Percentiles rank a stretch among this genome's conserved stretches.
Conservation (phyloP, 1,140 invertebrate species). For the Drosophila miranda region DNA sequence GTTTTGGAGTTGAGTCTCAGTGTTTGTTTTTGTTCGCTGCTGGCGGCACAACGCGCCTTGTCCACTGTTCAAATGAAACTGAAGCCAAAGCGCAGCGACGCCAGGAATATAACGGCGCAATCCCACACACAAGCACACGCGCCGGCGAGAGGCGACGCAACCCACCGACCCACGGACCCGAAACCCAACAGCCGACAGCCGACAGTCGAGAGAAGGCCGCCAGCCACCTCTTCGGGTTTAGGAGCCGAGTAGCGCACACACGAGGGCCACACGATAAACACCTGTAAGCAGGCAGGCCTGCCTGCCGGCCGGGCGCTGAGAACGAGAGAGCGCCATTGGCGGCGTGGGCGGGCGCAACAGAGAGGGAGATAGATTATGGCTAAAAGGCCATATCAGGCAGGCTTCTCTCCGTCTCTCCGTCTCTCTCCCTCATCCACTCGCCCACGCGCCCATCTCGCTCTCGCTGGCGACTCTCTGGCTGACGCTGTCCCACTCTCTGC, state of each 20-base stretch:
- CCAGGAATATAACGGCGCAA: constrained; percentile 62
- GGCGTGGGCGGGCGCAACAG: background rate
- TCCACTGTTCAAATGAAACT: constrained; percentile 68
- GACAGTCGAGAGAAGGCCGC: constrained; percentile 21
- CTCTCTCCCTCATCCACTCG: constrained; percentile 2
- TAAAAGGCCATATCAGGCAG: constrained; percentile 31
- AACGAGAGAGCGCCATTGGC: constrained; percentile 9
- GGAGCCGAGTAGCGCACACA: constrained; percentile 7
- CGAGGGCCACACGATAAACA: constrained; percentile 45
- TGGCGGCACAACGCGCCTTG: constrained; percentile 59
- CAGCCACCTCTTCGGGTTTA: background rate
- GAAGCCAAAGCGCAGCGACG: constrained; percentile 48
- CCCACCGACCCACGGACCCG: background rate
- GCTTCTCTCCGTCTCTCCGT: constrained; percentile 12
- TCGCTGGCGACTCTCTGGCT: background rate
- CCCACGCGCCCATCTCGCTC: constrained; percentile 1
- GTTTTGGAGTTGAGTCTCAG: background rate
- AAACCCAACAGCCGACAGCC: background rate
- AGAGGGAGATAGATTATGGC: constrained; percentile 7
- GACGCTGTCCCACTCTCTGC: background rate
- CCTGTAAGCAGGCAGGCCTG: constrained; percentile 66
- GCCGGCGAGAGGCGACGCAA: no score
- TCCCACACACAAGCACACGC: background rate
- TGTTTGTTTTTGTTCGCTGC: constrained; percentile 9
- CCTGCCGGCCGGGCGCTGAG: constrained; percentile 40